A percentile compares a stretch with the other conserved stretches of the same genome.
These are phyloP conservation scores for Mesocentrotus franciscanus DNA, from an alignment of 53 echinoderm and acorn worm species.

Conservation along the genomic window DNA sequence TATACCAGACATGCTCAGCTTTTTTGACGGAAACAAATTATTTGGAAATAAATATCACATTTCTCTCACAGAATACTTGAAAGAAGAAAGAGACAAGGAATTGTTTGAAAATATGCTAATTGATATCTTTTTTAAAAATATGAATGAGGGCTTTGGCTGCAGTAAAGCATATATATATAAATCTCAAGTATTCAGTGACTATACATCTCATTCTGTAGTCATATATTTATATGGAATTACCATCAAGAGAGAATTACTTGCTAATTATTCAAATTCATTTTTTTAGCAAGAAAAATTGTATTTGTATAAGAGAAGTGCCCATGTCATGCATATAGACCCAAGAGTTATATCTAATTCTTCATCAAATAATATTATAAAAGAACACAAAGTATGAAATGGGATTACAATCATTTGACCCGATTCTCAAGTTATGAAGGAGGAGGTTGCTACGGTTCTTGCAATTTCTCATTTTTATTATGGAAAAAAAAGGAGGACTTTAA, in stretches of 20 bases:
- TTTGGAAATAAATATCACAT: not conserved
- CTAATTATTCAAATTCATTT: not conserved
- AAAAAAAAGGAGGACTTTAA: not conserved
- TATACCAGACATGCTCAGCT: not conserved
- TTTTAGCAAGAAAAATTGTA: not conserved
- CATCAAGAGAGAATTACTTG: not conserved
- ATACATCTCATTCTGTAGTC: not conserved
- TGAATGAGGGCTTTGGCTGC: not conserved
- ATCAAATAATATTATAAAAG: not conserved
- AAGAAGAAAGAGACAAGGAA: not conserved
- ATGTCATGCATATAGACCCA: not conserved
- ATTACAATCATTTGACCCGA: too few relatives aligned
- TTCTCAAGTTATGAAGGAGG: too few relatives aligned
- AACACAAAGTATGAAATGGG: not conserved
- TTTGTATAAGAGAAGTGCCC: not conserved
- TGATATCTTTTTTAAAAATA: not conserved
- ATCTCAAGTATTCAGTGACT: not conserved
- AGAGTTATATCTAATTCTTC: not conserved
- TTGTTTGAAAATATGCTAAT: not conserved
- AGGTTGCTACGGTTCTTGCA: too few relatives aligned
- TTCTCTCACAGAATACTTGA: not conserved
- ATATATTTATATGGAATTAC: not conserved
- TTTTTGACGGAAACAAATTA: not conserved
- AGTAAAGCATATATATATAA: not conserved
- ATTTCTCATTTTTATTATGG: not conserved